phyloP scores from a whole-genome alignment of 2,113 vertebrate species.

The Bufo bufo region DNA sequence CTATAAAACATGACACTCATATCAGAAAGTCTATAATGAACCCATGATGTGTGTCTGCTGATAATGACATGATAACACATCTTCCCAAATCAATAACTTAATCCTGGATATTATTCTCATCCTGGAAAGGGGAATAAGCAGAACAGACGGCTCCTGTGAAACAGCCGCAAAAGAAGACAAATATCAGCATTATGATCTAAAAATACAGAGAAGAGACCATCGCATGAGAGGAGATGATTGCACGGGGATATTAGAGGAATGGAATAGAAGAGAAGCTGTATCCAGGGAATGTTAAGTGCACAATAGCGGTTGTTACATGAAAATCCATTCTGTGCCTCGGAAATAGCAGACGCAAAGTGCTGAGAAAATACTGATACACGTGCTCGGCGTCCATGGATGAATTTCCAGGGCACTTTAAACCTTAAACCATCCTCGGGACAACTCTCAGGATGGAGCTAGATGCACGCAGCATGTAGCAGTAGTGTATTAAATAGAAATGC shows the following conservation, averaged over 20 bases:
- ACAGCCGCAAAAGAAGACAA: neutral
- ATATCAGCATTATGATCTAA: neutral
- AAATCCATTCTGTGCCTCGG: neutral
- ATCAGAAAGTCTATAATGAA: neutral
- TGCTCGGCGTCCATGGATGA: neutral
- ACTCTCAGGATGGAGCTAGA: neutral
- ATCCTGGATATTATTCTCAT: neutral
- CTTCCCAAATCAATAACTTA: neutral
- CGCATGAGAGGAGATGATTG: neutral
- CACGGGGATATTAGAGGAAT: neutral
- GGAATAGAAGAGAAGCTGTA: neutral
- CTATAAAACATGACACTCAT: neutral
- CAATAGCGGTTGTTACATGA: neutral
- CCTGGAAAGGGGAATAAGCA: neutral
- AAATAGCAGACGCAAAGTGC: neutral
- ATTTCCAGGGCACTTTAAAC: neutral
- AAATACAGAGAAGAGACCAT: conserved; percentile 3
- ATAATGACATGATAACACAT: neutral
- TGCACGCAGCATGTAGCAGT: neutral
- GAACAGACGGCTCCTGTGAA: neutral
- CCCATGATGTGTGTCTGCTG: neutral
- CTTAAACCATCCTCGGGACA: neutral
- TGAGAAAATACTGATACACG: neutral
- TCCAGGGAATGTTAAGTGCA: conserved; percentile 12
- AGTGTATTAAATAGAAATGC: neutral